Conservation (phyloP, 2,797 vertebrate species). For the Halcyon leucocephala region DNA sequence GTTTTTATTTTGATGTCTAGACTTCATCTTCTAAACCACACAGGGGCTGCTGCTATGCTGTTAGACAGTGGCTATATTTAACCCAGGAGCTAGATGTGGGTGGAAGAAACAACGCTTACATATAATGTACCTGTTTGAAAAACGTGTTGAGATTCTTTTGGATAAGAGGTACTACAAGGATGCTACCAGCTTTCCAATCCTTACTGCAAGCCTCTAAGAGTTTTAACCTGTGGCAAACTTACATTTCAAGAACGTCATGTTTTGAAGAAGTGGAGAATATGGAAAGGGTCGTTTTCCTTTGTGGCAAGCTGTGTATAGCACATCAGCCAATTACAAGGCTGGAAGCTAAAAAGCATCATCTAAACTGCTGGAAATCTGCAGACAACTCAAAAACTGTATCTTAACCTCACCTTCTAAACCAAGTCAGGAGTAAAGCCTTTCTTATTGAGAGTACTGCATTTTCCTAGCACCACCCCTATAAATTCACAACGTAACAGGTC, state of each 20-base stretch:
- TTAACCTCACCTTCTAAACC: neutral
- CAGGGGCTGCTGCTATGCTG: neutral
- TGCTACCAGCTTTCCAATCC: neutral
- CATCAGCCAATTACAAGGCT: neutral
- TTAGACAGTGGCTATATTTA: neutral
- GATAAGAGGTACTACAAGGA: neutral
- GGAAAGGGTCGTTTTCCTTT: neutral
- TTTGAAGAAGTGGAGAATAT: neutral
- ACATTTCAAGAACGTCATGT: fast-evolving
- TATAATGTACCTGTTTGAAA: neutral
- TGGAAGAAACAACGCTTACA: neutral
- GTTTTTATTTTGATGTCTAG: neutral
- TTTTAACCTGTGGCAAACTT: neutral
- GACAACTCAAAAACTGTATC: neutral
- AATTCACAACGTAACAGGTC: neutral
- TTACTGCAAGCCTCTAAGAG: neutral
- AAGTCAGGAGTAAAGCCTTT: neutral
- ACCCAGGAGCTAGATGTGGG: neutral
- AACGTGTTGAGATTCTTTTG: neutral
- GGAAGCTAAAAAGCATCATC: neutral
- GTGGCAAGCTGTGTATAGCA: neutral
- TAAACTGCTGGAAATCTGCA: neutral
- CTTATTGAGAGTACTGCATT: neutral
- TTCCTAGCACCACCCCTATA: neutral
- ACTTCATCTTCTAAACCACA: neutral